Base-by-base conservation (phyloP, 2,888 invertebrate species). In the Hirtodrosophila cameraria region DNA sequence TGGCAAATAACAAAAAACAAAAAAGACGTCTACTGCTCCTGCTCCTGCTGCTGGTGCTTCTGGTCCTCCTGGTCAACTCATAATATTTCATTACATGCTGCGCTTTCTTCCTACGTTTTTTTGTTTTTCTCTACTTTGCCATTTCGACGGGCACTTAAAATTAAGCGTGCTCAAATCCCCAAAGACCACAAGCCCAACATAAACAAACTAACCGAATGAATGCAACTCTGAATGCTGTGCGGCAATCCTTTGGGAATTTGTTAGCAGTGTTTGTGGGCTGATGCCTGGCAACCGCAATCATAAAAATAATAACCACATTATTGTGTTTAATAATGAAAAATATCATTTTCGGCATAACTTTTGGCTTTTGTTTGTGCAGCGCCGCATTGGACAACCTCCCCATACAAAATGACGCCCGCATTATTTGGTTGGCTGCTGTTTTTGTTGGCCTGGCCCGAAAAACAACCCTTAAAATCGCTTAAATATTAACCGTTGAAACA, bases 301-400 rank as follows among this genome's bases (percentile, higher is more conserved):
- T 81, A 85, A 88, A 79, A 87, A 87, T 87, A 87, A 87, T 88
- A 88, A 87, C 86, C 86, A 75, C 88, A 88, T 81, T 88, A 86
- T 86, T 87, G 85, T 74, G 75, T 81, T 86, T 85, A 84, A 88
- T 87, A 88, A 76, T 86, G 83, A 80, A 86, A 82, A 82, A 82
- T 82, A 85, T 82, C 76, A 86, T 86, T 87, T 87, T 80, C 78
- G 78, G 80, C 72, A 79, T 85, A 85, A 81, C 83, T 82, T 85
- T 80, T 80, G 80, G 79, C 78, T 83, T 80, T 84, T 80, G 80
- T 80, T 80, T 80, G 80, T 70, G 33, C 68, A 62, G 52, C 53
- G 23, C 23, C 6, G 8, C 23, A n/a, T n/a, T n/a, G n/a, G 38
- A 41, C 23, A 48, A 49, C 31, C 68, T 63, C 43, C 43, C 46